Evolutionary conservation across 2,888 invertebrate species (phyloP).

Genomic region (Hedya salicella): DNA sequence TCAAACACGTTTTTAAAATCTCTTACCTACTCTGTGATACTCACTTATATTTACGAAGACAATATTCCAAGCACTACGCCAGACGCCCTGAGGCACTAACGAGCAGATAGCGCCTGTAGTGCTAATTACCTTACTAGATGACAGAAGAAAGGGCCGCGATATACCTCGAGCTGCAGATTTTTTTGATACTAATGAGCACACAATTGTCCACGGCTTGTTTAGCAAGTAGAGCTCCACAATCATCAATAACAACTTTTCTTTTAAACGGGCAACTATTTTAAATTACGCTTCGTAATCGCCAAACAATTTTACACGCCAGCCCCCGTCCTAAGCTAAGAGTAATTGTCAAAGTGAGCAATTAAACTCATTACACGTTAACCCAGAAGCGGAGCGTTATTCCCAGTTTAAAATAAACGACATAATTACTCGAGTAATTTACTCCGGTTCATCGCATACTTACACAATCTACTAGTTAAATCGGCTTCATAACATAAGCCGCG

Average conservation of each 20-base stretch:
- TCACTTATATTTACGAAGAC: too few relatives aligned
- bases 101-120: not conserved
- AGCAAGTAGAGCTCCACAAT: slow-evolving; percentile 68
- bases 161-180: slow-evolving; percentile 46
- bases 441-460: slow-evolving; percentile 51
- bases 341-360: slow-evolving; percentile 59
- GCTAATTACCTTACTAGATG: slow-evolving; percentile 15
- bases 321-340: slow-evolving; percentile 47
- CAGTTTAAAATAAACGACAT: slow-evolving; percentile 44
- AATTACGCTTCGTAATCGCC: slow-evolving; percentile 45
- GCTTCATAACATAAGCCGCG: not conserved
- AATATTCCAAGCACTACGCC: not conserved
- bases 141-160: slow-evolving; percentile 48
- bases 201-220: slow-evolving; percentile 71
- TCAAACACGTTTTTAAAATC: not conserved
- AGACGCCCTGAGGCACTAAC: not conserved
- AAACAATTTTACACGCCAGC: slow-evolving; percentile 53
- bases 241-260: slow-evolving; percentile 67
- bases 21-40: too few relatives aligned
- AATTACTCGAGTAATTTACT: slow-evolving; percentile 43
- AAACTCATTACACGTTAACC: slow-evolving; percentile 56
- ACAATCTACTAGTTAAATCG: slow-evolving; percentile 30
- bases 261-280: slow-evolving; percentile 36
- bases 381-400: slow-evolving; percentile 50
- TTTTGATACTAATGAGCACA: slow-evolving; percentile 64